Percentiles rank a stretch among this genome's conserved stretches.
Conservation (phyloP, 2,888 invertebrate genomes). For the Drosophila mercatorum region DNA sequence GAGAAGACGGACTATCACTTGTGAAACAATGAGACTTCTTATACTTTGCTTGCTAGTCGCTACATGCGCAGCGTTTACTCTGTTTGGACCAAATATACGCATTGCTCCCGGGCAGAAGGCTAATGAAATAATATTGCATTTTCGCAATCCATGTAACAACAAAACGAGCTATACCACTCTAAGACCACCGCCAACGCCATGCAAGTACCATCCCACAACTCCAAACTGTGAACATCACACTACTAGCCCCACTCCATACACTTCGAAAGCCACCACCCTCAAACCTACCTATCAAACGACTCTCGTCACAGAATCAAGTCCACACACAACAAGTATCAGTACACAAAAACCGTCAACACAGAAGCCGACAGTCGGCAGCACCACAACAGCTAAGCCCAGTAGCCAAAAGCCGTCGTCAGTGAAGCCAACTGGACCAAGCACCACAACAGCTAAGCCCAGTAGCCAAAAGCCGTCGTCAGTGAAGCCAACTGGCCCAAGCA, state of each 20-base stretch:
- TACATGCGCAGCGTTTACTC: constrained; percentile 60
- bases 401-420: too few relatives aligned
- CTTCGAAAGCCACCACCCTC: neutral
- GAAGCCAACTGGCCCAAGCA: neutral
- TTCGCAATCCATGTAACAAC: constrained; percentile 66
- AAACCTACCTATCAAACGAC: constrained; percentile 12
- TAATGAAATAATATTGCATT: constrained; percentile 66
- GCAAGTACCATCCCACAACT: constrained; percentile 53
- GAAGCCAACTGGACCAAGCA: neutral
- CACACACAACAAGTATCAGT: neutral
- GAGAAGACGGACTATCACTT: neutral
- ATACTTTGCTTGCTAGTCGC: constrained; percentile 57
- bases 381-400: neutral
- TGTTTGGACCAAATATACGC: constrained; percentile 64
- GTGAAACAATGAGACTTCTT: constrained; percentile 55
- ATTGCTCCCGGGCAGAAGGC: constrained; percentile 53
- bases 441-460: neutral
- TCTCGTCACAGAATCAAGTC: neutral
- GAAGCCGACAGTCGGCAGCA: neutral
- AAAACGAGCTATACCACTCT: constrained; percentile 62
- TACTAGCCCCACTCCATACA: constrained; percentile 15
- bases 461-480: neutral
- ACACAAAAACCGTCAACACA: neutral
- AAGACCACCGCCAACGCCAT: constrained; percentile 43
- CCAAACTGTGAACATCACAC: constrained; percentile 38